A percentile compares a stretch with the other conserved stretches of the same genome.
phyloP scores from a whole-genome alignment of 2,113 vertebrate species.

The Ailuropoda melanoleuca region DNA sequence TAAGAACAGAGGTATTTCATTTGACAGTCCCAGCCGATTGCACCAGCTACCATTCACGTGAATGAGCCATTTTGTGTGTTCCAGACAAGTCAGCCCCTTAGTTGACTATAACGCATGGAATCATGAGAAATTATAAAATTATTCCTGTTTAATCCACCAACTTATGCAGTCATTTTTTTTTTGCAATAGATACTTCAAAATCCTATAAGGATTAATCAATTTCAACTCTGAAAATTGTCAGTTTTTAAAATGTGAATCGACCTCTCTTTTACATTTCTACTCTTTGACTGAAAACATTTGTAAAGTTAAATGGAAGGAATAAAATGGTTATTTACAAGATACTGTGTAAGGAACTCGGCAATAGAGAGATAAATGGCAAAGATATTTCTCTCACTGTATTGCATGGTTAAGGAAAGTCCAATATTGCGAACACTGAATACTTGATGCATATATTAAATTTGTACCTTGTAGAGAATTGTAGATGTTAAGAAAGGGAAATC shows the following conservation, averaged over 20 bases:
- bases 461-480: not conserved
- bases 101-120: not conserved
- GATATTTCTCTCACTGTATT: not conserved
- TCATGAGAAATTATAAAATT: not conserved
- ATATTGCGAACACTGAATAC: not conserved
- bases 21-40: not conserved
- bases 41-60: not conserved
- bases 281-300: not conserved
- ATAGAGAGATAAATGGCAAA: not conserved
- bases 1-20: not conserved
- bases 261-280: not conserved
- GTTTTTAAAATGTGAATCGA: not conserved
- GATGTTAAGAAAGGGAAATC: not conserved
- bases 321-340: not conserved
- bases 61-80: not conserved
- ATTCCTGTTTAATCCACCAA: not conserved
- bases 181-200: not conserved
- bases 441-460: not conserved
- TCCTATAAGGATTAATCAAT: not conserved
- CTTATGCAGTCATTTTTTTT: not conserved
- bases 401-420: not conserved
- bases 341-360: not conserved
- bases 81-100: not conserved
- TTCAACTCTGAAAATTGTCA: not conserved
- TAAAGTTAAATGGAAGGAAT: not conserved